Base-by-base conservation (phyloP, 2,113 vertebrate genomes). In the Sarotherodon lohbergeri region DNA sequence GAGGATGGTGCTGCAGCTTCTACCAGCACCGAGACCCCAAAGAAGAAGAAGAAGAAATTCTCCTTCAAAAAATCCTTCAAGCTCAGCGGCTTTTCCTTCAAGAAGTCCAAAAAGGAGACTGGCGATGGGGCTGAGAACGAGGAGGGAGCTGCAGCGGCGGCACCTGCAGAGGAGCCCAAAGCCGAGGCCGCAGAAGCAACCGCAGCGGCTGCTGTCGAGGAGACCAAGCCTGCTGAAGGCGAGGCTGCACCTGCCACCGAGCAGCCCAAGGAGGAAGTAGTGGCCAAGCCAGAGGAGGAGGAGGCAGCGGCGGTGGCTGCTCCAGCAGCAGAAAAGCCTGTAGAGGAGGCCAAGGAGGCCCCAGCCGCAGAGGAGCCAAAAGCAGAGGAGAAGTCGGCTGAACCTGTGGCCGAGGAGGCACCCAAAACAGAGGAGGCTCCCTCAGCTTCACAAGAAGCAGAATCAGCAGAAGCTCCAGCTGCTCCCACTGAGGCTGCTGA, bases 41-140 rank as follows among this genome's bases (percentile, higher is more conserved):
- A 99, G 97, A 99, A 99, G 96, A 99, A 99, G 95, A 99, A 99
- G 96, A 98, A 98, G 96, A 96, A 97, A 85, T 99, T 98, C 95
- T 99, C 98, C 91, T 99, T 99, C 96, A 99, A 99, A 94, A 99
- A 99, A 91, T 98, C 98, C 0, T 99, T 99, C 96, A 99, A 99
- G 96, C 96, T 98, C 27, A 98, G 98, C 78, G 98, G 98, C 86
- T 99, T 99, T 93, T 99, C 98, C 82, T 99, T 98, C 96, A 99
- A 98, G 97, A 99, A 99, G 95, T 97, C 96, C 96, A 99, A 98
- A 90, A 98, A 99, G 95, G 98, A 98, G 93, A 97, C 96, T 0
- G 97, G 96, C 5, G 97, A 98, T 11, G 97, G 95, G 27, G 96
- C 93, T 0, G 97, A 98, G 85, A 90, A 85, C 1, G 97, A 98